Conservation (phyloP, 2,797 vertebrate genomes). For the Myotis pilosus region DNA sequence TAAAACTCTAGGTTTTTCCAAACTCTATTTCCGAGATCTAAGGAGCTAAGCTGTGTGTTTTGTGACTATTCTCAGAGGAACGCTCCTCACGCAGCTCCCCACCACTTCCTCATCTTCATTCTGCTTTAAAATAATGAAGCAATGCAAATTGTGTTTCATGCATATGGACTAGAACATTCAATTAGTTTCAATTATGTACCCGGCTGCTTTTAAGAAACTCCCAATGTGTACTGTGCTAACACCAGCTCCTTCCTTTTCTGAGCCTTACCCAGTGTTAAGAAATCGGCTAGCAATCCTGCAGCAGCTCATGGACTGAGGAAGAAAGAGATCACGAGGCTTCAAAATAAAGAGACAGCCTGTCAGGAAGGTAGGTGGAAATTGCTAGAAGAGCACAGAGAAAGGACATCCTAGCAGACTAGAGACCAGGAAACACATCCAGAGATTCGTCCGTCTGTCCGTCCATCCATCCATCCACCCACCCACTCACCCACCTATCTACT, state of each 20-base stretch:
- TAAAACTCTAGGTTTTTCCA: background rate
- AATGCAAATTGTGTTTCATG: constrained; percentile 64
- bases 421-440: background rate
- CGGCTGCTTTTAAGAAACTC: constrained; percentile 61
- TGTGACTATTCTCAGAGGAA: background rate
- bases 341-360: background rate
- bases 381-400: background rate
- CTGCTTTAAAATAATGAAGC: constrained; percentile 67
- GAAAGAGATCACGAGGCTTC: background rate
- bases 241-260: background rate
- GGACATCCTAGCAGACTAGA: background rate
- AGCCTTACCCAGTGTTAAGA: constrained; percentile 41
- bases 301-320: background rate
- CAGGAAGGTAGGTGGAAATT: no score
- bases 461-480: background rate
- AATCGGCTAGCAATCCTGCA: background rate
- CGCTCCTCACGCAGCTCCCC: background rate
- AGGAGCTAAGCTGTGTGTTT: constrained; percentile 35
- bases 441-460: background rate
- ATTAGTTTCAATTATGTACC: constrained; percentile 72
- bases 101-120: background rate
- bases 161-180: constrained; percentile 71
- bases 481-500: background rate
- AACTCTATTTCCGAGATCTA: background rate
- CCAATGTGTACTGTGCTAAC: background rate